Evolutionary conservation across 1,140 invertebrate species (phyloP), one percentile per base, ranked within the genome.

Genomic region (Heliconius hewitsoni): DNA sequence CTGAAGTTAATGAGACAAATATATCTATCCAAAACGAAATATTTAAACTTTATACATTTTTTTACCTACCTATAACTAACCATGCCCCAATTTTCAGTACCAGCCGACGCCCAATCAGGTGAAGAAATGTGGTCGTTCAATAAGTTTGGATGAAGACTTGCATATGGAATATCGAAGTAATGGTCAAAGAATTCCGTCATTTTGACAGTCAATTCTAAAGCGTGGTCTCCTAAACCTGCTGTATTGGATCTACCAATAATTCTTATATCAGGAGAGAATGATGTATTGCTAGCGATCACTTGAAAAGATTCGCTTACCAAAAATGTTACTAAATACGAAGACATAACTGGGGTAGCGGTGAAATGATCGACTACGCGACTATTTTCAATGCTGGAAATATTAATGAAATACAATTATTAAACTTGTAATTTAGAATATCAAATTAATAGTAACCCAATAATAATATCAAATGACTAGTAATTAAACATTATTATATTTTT

Each of bases 321-420:
- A 87, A 98, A 97, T 0, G 98, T 98, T 1, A 98, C 95, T 1
- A 98, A 91, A 82, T 98, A 98, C 0, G 98, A 97, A 1, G 97
- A 97, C 98, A 98, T 98, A 16, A 92, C 92, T 0, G 97, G 96
- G 4, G 97, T 97, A 8, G 79, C 70, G 8, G 80, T 78, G 75
- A 94, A 94, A 30, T 90, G 86, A 39, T 89, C 88, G 19, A 73
- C 80, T 23, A 86, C 78, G 2, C 89, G 83, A 50, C 85, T 76
- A 27, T 78, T 80, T 9, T 50, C 77, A 27, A 87, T 50, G 42
- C 88, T 90, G 77, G 50, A 88, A 89, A 37, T 72, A 66, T 71
- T 4, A 66, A 13, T 6, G 50, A 19, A 52, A 52, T 19, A 18
- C 0, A 52, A 18, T 19, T 19, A 52, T 52, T 52, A 19, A 52